A percentile compares a stretch with the other conserved stretches of the same genome.
Conservation (phyloP, 2,113 vertebrate genomes). For the Zosterops borbonicus region DNA sequence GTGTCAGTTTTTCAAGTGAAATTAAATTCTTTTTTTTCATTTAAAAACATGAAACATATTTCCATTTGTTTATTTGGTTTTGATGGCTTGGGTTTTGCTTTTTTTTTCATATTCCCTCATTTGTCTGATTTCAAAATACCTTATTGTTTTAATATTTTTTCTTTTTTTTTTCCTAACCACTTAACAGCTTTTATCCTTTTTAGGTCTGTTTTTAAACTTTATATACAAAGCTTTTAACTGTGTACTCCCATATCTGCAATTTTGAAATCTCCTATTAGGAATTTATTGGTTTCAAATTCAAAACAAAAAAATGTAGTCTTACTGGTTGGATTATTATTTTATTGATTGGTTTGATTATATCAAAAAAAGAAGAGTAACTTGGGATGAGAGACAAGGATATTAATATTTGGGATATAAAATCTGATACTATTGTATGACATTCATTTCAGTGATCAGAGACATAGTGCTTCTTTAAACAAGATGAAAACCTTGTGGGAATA, state of each 20-base stretch:
- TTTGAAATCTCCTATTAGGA: background rate
- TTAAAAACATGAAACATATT: background rate
- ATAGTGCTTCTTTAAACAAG: background rate
- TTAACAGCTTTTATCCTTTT: background rate
- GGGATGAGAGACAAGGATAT: background rate
- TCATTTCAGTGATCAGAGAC: background rate
- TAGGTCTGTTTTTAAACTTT: background rate
- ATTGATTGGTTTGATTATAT: background rate
- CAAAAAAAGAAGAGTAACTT: background rate
- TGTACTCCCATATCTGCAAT: background rate
- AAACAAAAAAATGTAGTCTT: background rate
- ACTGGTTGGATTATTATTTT: background rate
- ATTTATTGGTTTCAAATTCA: background rate
- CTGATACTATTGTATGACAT: background rate
- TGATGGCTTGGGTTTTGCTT: fast-evolving
- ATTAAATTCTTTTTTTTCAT: background rate
- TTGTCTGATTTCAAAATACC: background rate
- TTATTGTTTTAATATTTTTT: background rate
- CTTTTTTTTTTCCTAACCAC: background rate
- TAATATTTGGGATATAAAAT: background rate
- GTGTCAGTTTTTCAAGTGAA: background rate
- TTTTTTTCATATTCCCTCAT: background rate
- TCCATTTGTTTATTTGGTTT: background rate
- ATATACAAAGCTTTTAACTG: background rate
- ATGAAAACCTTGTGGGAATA: background rate